Evolutionary conservation across 2,888 invertebrate genomes (phyloP).

Genomic region (Mylabris sibirica): DNA sequence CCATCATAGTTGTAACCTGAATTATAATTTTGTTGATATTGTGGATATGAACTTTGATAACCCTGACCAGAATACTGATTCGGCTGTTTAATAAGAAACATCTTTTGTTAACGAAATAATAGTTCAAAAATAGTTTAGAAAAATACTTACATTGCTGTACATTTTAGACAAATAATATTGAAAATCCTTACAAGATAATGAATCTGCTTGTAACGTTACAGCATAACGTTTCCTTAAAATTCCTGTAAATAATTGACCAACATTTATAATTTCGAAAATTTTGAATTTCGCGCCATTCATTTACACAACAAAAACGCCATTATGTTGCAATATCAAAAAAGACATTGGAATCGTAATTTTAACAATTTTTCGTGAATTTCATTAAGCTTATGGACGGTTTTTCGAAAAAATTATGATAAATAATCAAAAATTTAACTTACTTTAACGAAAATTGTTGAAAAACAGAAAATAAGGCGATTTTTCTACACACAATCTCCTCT

Average conservation of each 20-base stretch:
- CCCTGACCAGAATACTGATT: conserved; percentile 44
- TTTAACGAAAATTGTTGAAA: not conserved
- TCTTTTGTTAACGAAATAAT: conserved; percentile 6
- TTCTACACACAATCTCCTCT: not conserved
- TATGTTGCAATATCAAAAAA: not conserved
- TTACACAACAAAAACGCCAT: not conserved
- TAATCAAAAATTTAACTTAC: not conserved
- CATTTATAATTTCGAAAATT: not conserved
- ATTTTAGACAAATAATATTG: conserved; percentile 26
- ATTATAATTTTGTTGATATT: conserved; percentile 45
- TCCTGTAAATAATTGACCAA: not conserved
- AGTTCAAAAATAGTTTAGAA: conserved; percentile 17
- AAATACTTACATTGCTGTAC: conserved; percentile 46
- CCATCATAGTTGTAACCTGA: conserved; percentile 45
- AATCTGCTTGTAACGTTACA: conserved; percentile 18
- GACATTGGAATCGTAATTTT: not conserved
- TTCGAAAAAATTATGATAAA: not conserved
- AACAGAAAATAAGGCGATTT: not conserved
- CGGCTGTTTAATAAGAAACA: conserved; percentile 26
- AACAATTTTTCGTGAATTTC: not conserved
- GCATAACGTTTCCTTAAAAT: not conserved
- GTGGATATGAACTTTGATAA: conserved; percentile 46
- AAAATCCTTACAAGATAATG: conserved; percentile 6
- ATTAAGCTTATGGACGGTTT: not conserved
- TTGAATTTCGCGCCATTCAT: not conserved